Percentiles rank a stretch among this genome's conserved stretches.
Conservation (phyloP, 2,888 invertebrate species). For the Parnassius glacialis region DNA sequence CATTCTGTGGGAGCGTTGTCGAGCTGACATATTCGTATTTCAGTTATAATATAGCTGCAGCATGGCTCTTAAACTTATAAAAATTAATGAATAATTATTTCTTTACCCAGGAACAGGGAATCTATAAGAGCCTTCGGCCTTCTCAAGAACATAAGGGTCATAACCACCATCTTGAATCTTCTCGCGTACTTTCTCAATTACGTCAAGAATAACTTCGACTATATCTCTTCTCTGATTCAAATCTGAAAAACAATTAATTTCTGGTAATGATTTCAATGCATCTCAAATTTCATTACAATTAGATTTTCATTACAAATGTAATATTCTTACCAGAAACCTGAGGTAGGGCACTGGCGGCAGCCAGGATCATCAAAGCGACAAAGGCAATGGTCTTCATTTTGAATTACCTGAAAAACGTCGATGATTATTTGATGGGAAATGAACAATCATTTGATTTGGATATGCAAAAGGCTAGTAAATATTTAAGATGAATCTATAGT, state of each 20-base stretch:
- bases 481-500: no score
- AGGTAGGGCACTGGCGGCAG: constrained; percentile 15
- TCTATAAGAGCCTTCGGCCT: not conserved
- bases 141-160: not conserved
- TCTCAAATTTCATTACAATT: no score
- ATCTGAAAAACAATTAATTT: not conserved
- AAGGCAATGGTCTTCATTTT: constrained; percentile 17
- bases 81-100: not conserved
- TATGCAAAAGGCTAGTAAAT: no score
- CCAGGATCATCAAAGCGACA: constrained; percentile 16
- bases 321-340: constrained; percentile 1
- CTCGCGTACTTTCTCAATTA: not conserved
- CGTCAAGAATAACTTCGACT: not conserved
- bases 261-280: no score
- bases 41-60: no score
- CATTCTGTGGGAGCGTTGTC: no score
- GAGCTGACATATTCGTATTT: no score
- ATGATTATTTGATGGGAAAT: no score
- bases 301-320: not conserved
- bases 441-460: no score
- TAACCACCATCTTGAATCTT: not conserved
- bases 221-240: not conserved
- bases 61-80: not conserved
- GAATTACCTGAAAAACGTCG: not conserved
- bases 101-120: constrained; percentile 6